A percentile compares a stretch with the other conserved stretches of the same genome.
Conservation (phyloP, 1,140 invertebrate genomes). For the Eriocheir sinensis region DNA sequence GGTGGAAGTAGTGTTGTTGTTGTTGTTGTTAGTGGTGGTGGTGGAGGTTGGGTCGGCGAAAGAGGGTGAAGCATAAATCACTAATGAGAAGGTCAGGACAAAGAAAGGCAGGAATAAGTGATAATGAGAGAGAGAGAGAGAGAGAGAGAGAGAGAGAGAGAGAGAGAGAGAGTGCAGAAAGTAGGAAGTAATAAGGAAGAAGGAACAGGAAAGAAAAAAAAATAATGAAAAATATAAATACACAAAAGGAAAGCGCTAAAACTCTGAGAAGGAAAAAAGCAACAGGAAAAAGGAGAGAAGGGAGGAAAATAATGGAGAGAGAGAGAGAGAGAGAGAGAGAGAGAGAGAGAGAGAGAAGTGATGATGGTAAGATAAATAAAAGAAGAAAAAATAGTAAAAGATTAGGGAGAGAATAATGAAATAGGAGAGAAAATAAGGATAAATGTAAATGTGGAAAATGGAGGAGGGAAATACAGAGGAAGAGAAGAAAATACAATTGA, state of each 20-base stretch:
- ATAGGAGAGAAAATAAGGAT: background rate
- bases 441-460: background rate
- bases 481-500: background rate
- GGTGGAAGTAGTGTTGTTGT: too few relatives aligned
- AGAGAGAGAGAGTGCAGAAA: background rate
- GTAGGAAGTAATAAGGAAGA: background rate
- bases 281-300: background rate
- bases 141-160: background rate
- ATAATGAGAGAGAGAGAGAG: conserved; percentile 3
- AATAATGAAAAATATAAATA: background rate
- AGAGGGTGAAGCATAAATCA: too few relatives aligned
- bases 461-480: conserved; percentile 29
- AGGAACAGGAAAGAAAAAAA: too few relatives aligned
- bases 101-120: background rate
- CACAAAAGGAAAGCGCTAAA: background rate
- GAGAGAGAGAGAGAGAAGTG: conserved; percentile 30
- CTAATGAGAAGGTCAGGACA: background rate
- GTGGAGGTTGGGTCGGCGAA: too few relatives aligned
- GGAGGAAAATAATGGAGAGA: background rate
- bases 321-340: conserved; percentile 45
- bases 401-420: background rate
- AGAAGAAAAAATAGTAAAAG: background rate
- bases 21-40: too few relatives aligned
- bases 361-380: background rate
- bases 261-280: background rate